These are phyloP conservation scores for Hypercompe scribonia DNA, from an alignment of 2,888 invertebrate genomes.

Conservation along the genomic window DNA sequence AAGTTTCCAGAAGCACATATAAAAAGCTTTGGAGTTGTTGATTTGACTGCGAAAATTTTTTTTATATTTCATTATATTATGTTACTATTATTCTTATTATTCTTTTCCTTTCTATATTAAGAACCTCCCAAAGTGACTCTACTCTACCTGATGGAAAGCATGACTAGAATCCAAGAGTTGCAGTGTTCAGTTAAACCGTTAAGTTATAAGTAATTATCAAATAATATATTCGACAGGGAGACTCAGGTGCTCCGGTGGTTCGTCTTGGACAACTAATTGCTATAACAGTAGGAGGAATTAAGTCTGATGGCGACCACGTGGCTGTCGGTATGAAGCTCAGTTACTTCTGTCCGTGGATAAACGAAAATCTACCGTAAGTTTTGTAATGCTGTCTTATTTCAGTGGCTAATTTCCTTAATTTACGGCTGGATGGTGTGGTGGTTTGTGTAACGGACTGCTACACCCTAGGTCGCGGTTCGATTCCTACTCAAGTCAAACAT, in stretches of 20 bases:
- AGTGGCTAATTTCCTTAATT: neutral
- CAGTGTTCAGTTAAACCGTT: neutral
- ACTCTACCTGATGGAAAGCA: no score
- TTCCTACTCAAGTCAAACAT: no score
- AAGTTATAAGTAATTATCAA: neutral
- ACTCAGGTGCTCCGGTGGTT: conserved; percentile 69
- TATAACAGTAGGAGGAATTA: conserved; percentile 64
- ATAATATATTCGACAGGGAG: conserved; percentile 53
- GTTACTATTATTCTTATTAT: no score
- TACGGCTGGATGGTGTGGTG: neutral
- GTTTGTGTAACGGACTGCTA: no score
- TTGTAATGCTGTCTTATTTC: neutral
- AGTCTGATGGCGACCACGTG: conserved; percentile 60
- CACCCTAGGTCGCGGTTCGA: no score
- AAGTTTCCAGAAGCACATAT: no score
- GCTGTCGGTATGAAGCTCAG: conserved; percentile 69
- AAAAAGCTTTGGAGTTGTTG: no score
- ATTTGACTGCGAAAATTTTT: no score
- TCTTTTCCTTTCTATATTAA: no score
- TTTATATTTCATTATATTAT: no score
- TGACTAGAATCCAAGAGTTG: no score
- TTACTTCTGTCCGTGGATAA: conserved; percentile 72
- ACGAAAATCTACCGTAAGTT: conserved; percentile 69
- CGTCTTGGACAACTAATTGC: conserved; percentile 63
- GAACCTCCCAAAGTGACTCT: no score